Base-by-base conservation (phyloP, 2,797 vertebrate genomes). In the Picus viridis region DNA sequence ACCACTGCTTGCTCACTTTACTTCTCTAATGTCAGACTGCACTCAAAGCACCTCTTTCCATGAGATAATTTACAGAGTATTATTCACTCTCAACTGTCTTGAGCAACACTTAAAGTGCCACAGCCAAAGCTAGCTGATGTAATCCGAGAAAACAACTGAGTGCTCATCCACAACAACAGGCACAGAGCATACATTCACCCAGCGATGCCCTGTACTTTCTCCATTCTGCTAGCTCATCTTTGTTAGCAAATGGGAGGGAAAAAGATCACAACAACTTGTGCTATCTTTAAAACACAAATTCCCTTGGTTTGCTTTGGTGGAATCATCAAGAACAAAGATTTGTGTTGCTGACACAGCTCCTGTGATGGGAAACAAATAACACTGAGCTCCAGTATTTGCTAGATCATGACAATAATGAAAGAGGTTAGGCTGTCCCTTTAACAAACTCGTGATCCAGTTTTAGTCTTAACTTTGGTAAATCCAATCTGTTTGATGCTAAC, bases 41-140 rank as follows among this genome's bases (percentile, higher is more conserved):
- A 79, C 6, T 81, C 83, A 61, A 81, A 90, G 63, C 76, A 81
- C 6, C 32, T 57, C 23, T 82, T 79, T 54, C 61, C 80, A 88
- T 34, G 72, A 88, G 71, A 36, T 86, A 95, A 95, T 90, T 92
- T 86, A 93, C 84, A 83, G 69, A 87, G 68, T 80, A 58, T 69
- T 94, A 80, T 61, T 89, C 94, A 75, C 85, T 86, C 76, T 82
- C 32, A 68, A 17, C 34, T 68, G 32, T 89, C 92, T 73, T 89
- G 70, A 94, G 92, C 90, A 95, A 89, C 43, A 58, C 76, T 92
- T 90, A 75, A 67, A 81, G 63, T 43, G 75, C 59, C 82, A 62
- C 22, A 1, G 90, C 70, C 94, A 94, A 90, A 81, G 32, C 5
- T 0, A 80, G 91, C 45, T 94, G 91, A 94, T 3, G 43, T 64